Evolutionary conservation across 2,888 invertebrate species (phyloP), one percentile per base, ranked within the genome.

Genomic region (Ariolimax columbianus): DNA sequence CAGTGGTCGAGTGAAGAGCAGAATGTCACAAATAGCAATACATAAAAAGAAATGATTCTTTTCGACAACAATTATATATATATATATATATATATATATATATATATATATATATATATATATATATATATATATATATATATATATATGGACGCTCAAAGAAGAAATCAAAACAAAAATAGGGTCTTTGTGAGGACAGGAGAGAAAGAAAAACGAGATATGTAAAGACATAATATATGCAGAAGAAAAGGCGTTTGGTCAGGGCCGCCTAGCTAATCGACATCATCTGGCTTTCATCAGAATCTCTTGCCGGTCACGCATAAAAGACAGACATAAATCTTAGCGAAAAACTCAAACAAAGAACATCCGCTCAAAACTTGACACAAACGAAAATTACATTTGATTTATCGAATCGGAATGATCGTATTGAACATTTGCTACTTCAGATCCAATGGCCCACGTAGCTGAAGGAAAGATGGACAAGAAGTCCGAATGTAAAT

Each of bases 371-470:
- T 47, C 30, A 51, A 75, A 51, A 75, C 51, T 30, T 75, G 51
- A 19, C 51, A 75, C 75, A 51, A 75, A 51, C 75, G 19, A 30
- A 75, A 47, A 75, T 75, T 75, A 75, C 75, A 75, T 75, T 75
- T 75, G 75, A 75, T 75, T 75, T 75, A 75, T 75, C 51, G 75
- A 75, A 30, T 23, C 17, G 17, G 51, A 51, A 75, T 75, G 75
- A 75, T 75, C 40, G 51, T 75, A 75, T 75, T 47, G 75, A 75
- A 51, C 75, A 75, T 36, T 75, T 3, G 51, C 75, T 75, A n/a
- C 51, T 75, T 51, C 17, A 6, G 33, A 75, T 75, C 33, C 51
- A 51, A 30, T 33, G 51, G 33, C 47, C 33, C 36, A 51, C 23
- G 51, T 51, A 51, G 23, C 51, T 75, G 30, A 26, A n/a, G 51